Percentiles rank a stretch among this genome's conserved stretches.
Evolutionary conservation across 2,888 invertebrate species (phyloP).

Genomic region (Chrysomela aeneicollis): DNA sequence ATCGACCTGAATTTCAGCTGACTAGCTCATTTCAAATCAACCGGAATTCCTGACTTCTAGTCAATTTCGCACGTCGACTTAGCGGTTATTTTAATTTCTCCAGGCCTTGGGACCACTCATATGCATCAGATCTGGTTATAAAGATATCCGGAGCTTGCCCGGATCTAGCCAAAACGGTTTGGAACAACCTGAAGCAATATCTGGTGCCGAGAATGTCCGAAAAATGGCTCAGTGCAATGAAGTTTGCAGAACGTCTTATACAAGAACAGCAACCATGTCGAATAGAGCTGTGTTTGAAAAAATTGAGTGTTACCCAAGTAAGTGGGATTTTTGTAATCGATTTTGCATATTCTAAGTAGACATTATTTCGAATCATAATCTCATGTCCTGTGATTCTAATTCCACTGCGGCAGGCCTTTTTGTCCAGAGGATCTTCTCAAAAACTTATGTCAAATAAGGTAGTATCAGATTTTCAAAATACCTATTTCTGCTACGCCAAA

Average conservation of each 20-base stretch:
- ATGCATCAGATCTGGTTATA: constrained; percentile 69
- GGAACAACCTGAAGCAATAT: constrained; percentile 67
- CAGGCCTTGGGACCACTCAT: constrained; percentile 72
- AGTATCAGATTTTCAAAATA: too few relatives aligned
- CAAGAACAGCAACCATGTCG: constrained; percentile 63
- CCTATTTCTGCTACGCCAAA: too few relatives aligned
- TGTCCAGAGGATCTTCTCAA: too few relatives aligned
- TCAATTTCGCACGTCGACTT: too few relatives aligned
- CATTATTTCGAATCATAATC: too few relatives aligned
- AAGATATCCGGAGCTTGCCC: constrained; percentile 75
- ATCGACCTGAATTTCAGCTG: too few relatives aligned
- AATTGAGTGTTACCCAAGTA: constrained; percentile 65
- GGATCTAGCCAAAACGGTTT: constrained; percentile 72
- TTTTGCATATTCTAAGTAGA: not conserved
- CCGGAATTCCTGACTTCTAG: too few relatives aligned
- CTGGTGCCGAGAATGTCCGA: constrained; percentile 68
- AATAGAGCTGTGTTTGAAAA: constrained; percentile 62
- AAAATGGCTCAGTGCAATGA: constrained; percentile 64
- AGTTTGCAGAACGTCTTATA: constrained; percentile 63
- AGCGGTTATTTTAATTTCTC: too few relatives aligned
- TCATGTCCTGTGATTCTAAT: too few relatives aligned
- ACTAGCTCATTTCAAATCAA: too few relatives aligned
- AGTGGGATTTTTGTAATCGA: constrained; percentile 43
- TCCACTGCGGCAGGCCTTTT: too few relatives aligned
- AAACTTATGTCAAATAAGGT: too few relatives aligned